A percentile compares a stretch with the other conserved stretches of the same genome.
Evolutionary conservation across 2,113 vertebrate species (phyloP).

Genomic region (cattle (Bos taurus)): ARS-UCD2.0 NC_037357.1:53915501-53916000

Average conservation of each 20-base stretch:
- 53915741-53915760: background rate
- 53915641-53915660: background rate
- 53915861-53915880: background rate
- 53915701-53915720: background rate
- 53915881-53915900: background rate
- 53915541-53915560: background rate
- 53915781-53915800: background rate
- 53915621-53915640: background rate
- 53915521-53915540: background rate
- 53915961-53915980: background rate
- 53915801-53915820: background rate
- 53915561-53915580: background rate
- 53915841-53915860: background rate
- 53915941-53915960: background rate
- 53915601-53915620: background rate
- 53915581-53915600: background rate
- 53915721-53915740: background rate
- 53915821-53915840: accelerated
- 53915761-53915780: background rate
- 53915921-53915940: background rate
- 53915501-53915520: background rate
- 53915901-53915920: background rate
- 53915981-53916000: background rate
- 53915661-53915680: background rate
- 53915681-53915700: background rate